phyloP scores from a whole-genome alignment of 2,888 invertebrate genomes.

The Dolomedes plantarius region DNA sequence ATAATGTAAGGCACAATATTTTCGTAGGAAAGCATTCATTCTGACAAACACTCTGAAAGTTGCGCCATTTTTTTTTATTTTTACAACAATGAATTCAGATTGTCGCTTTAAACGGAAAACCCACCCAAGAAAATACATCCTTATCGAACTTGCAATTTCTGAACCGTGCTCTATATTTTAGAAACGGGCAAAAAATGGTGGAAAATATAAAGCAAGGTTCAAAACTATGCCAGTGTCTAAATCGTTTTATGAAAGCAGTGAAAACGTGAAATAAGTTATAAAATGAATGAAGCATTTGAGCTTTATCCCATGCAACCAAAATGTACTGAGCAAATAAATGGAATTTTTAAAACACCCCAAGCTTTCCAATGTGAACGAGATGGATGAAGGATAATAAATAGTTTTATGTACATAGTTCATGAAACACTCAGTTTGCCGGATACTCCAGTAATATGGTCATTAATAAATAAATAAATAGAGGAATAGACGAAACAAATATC shows the following conservation, averaged over 20 bases:
- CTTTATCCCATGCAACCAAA: neutral
- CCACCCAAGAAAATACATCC: neutral
- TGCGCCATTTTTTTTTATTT: too few species aligned
- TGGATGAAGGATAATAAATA: slow-evolving; percentile 2
- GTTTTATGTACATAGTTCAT: slow-evolving; percentile 7
- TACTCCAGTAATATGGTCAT: neutral
- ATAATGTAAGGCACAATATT: neutral
- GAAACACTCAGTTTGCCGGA: neutral
- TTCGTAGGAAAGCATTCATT: neutral
- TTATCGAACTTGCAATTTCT: neutral
- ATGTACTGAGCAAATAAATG: neutral
- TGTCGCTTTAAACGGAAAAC: neutral
- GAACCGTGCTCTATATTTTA: slow-evolving; percentile 13
- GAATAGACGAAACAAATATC: neutral
- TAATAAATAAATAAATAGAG: slow-evolving; percentile 1
- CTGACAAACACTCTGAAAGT: neutral
- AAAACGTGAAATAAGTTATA: neutral
- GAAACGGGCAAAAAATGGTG: neutral
- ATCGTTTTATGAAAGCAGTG: neutral
- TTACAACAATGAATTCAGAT: neutral
- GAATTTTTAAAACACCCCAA: neutral
- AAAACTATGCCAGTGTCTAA: neutral
- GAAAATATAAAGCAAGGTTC: slow-evolving; percentile 11
- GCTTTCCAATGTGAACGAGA: neutral
- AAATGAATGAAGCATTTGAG: neutral